Conservation (phyloP, 2,888 invertebrate genomes). For the Neria commutata region DNA sequence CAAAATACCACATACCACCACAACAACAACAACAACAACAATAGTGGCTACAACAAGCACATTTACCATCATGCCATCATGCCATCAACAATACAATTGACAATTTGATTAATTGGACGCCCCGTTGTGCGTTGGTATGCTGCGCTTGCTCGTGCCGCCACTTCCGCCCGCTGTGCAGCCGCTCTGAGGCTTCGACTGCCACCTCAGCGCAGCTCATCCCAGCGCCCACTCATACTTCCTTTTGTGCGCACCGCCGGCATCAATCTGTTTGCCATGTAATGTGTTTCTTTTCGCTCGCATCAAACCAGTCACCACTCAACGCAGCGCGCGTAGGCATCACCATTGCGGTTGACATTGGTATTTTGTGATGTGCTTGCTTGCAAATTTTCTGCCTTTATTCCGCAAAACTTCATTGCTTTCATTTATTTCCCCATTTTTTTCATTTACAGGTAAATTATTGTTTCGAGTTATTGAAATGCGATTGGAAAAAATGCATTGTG, state of each 20-base stretch:
- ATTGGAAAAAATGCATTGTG: too few relatives aligned
- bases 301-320: too few relatives aligned
- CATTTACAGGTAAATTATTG: too few relatives aligned
- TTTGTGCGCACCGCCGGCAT: conserved; percentile 1
- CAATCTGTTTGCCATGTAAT: conserved; percentile 13
- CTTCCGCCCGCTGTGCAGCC: not conserved
- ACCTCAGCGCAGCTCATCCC: not conserved
- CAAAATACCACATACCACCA: not conserved
- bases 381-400: too few relatives aligned
- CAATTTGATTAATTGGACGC: conserved; percentile 42
- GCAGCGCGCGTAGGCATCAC: too few relatives aligned
- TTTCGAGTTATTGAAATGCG: too few relatives aligned
- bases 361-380: not conserved
- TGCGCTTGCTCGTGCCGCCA: too few relatives aligned
- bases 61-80: conserved; percentile 16
- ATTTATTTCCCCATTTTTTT: too few relatives aligned
- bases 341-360: too few relatives aligned
- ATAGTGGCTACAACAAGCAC: conserved; percentile 3
- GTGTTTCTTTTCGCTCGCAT: conserved; percentile 1
- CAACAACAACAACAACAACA: conserved; percentile 1
- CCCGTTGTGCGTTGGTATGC: conserved; percentile 23
- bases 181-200: not conserved
- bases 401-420: too few relatives aligned
- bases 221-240: not conserved
- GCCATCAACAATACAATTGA: conserved; percentile 33